These are phyloP conservation scores for Chaetophractus vellerosus DNA, from an alignment of 2,797 vertebrate genomes.

Conservation along the genomic window DNA sequence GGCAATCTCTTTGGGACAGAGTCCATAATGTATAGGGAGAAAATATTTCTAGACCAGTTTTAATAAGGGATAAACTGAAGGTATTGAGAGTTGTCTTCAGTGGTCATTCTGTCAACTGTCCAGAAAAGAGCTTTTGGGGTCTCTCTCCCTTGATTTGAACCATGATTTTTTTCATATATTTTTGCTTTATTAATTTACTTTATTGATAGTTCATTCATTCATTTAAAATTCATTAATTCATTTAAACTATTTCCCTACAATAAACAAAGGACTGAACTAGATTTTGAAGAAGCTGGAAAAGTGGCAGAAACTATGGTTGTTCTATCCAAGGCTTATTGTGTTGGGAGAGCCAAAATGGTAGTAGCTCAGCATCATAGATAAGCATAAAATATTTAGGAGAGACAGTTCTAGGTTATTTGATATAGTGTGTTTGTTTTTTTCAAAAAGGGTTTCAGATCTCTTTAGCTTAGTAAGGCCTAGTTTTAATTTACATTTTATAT, in stretches of 20 bases:
- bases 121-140: neutral
- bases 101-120: constrained; percentile 2
- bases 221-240: neutral
- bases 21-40: neutral
- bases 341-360: neutral
- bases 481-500: neutral
- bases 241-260: neutral
- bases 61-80: neutral
- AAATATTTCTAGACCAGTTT: neutral
- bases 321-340: neutral
- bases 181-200: neutral
- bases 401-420: neutral
- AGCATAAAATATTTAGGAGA: neutral
- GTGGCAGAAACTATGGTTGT: neutral
- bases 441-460: neutral
- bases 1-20: neutral
- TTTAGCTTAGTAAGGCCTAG: neutral
- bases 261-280: neutral
- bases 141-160: neutral
- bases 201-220: neutral
- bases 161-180: neutral
- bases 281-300: neutral
- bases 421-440: constrained; percentile 37
- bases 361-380: neutral
- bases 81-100: neutral